Conservation (phyloP, 1,140 invertebrate species). For the Sitodiplosis mosellana region DNA sequence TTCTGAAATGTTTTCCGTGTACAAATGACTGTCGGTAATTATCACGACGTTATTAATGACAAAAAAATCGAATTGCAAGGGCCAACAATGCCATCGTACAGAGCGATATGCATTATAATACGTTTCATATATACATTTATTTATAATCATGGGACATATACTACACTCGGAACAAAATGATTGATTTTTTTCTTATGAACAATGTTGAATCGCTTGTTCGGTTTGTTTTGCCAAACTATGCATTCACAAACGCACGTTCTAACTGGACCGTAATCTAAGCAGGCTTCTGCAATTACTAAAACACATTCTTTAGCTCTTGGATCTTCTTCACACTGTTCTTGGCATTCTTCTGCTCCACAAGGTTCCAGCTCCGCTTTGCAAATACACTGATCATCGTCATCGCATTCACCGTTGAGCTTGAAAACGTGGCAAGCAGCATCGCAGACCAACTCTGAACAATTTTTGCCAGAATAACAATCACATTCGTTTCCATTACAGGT, state of each 20-base stretch:
- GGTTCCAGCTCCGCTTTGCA: neutral
- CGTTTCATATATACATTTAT: no score
- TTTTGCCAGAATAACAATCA: neutral
- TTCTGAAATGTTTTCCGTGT: no score
- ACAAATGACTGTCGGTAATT: no score
- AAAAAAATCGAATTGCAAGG: no score
- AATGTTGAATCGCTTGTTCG: no score
- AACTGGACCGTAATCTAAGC: neutral
- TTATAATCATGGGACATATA: no score
- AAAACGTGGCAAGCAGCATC: neutral
- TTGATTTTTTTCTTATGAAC: no score
- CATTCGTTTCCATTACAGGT: neutral
- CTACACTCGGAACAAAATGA: no score
- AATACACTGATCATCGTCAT: neutral
- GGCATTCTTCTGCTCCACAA: neutral
- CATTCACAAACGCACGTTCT: neutral
- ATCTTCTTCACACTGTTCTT: neutral
- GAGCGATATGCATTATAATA: no score
- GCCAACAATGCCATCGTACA: no score
- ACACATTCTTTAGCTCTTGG: neutral
- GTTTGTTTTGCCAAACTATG: neutral
- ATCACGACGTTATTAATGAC: no score
- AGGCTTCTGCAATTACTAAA: neutral
- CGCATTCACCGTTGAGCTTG: neutral
- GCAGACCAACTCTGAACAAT: neutral